phyloP scores from a whole-genome alignment of 1,140 invertebrate genomes.

The Drosophila eugracilis region DNA sequence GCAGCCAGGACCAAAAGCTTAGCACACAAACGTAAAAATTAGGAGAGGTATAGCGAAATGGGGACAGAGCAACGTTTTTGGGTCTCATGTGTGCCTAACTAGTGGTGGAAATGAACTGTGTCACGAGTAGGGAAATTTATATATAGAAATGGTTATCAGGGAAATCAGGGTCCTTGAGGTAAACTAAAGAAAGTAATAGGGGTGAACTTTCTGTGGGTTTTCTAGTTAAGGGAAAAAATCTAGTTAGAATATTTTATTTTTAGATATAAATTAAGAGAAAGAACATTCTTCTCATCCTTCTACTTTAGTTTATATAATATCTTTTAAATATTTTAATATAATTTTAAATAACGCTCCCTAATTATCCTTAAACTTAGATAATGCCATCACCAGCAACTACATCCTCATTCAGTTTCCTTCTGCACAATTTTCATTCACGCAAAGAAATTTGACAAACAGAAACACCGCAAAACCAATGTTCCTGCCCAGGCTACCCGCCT shows the following conservation, averaged over 20 bases:
- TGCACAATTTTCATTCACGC: conserved; percentile 50
- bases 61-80: conserved; percentile 8
- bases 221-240: no score
- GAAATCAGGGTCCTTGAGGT: not conserved
- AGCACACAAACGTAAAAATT: conserved; percentile 19
- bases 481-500: not conserved
- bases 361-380: not conserved
- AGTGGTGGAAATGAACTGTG: conserved; percentile 13
- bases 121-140: not conserved
- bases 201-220: no score
- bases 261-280: no score
- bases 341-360: not conserved
- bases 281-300: no score
- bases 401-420: conserved; percentile 25
- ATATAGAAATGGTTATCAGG: not conserved
- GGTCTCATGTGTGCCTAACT: not conserved
- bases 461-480: conserved; percentile 47
- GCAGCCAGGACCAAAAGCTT: conserved; percentile 32
- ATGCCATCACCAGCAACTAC: conserved; percentile 10
- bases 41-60: conserved; percentile 1
- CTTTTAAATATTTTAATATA: no score
- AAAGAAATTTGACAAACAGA: conserved; percentile 73
- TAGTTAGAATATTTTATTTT: no score
- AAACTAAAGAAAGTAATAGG: no score
- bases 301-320: no score